A percentile compares a stretch with the other conserved stretches of the same genome.
Conservation (phyloP, 2,113 vertebrate genomes). For the Piprites chloris region DNA sequence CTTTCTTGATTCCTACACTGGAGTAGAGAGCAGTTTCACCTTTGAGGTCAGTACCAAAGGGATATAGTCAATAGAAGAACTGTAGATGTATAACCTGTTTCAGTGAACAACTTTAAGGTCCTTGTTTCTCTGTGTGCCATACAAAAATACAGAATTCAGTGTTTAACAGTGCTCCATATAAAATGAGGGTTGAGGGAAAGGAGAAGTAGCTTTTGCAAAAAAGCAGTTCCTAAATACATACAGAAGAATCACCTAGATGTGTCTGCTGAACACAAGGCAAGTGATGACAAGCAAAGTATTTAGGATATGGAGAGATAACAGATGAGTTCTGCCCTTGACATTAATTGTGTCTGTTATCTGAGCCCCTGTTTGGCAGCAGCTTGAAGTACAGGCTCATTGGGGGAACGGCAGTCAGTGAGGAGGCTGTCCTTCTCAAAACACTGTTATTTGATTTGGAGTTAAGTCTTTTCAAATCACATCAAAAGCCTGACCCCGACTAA, state of each 20-base stretch:
- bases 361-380: neutral
- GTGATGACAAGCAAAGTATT: neutral
- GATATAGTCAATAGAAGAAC: neutral
- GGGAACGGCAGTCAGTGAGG: neutral
- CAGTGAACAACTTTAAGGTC: neutral
- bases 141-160: neutral
- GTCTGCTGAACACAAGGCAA: neutral
- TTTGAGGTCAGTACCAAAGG: neutral
- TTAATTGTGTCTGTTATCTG: neutral
- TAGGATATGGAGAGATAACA: neutral
- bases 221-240: neutral
- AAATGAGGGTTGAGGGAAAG: neutral
- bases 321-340: neutral
- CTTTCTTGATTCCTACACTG: neutral
- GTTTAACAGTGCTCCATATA: neutral
- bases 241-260: neutral
- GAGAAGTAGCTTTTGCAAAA: neutral
- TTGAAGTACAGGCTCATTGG: neutral
- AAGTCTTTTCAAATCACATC: neutral
- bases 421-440: neutral
- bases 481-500: neutral
- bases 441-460: neutral
- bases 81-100: neutral
- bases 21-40: neutral
- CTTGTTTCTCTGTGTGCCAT: neutral